Evolutionary conservation across 53 echinoderm and acorn worm genomes (phyloP), one percentile per base, ranked within the genome.

Genomic region (Hippasteria phrygiana): DNA sequence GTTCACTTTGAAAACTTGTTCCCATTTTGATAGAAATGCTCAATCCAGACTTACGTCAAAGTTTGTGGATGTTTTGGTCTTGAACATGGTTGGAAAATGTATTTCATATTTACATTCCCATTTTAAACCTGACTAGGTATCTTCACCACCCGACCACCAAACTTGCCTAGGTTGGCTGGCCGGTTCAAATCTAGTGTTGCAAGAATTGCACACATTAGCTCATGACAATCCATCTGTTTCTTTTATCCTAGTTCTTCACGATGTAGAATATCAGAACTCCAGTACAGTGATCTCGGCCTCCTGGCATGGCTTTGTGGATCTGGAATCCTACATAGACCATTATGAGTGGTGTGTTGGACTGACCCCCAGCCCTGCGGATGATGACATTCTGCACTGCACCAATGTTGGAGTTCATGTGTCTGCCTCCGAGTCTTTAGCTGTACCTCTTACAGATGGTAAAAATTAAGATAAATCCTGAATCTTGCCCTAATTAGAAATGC

Each of bases 261-360:
- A 91, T 71, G 67, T 87, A 35, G 67, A 66, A 36, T 66, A 66
- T 13, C 67, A 66, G 67, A 66, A 66, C 36, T 66, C 67, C 36
- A 87, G 87, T 33, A 41, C 64, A 1, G 2, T 79, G 38, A 71
- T 91, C 26, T 47, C 87, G 28, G 77, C 91, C 11, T 91, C 91
- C 5, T 91, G 91, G 91, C 87, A 87, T 36, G 91, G 91, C 63
- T 91, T 91, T 83, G 51, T 74, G 14, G 91, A 91, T 39, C 67
- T 87, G 3, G 87, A 91, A 36, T 91, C 91, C 12, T 88, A 54
- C 29, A 76, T 75, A 38, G 76, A 76, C 35, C 43, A 88, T 41
- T 59, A 75, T 77, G 71, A 78, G 71, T 91, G 79, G 79, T 91
- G 91, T 55, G 46, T 91, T 70, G 87, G 88, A 35, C 65, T 11